phyloP scores from a whole-genome alignment of 1,140 invertebrate species.

The Elysia chlorotica region DNA sequence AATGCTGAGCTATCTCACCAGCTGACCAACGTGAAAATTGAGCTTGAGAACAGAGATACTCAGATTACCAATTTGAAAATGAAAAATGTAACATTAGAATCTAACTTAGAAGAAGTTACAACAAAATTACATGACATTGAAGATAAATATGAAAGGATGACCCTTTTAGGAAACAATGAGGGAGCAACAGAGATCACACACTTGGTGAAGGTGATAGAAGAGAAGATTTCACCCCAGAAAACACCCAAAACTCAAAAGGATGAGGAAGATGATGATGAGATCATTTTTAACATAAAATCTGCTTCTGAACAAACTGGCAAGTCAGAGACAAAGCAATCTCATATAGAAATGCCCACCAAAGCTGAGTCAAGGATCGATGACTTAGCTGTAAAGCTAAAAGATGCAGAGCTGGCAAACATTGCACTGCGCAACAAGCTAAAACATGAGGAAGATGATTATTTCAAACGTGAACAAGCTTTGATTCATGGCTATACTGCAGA shows the following conservation, averaged over 20 bases:
- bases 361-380: neutral
- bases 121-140: no score
- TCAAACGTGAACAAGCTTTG: conserved; percentile 40
- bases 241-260: neutral
- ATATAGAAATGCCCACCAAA: neutral
- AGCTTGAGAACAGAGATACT: neutral
- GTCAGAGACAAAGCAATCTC: neutral
- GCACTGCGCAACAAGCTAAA: conserved; percentile 27
- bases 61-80: conserved; percentile 8
- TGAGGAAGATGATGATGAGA: neutral
- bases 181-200: neutral
- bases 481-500: conserved; percentile 54
- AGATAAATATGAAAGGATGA: no score
- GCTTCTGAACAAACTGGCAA: no score
- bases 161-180: no score
- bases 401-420: conserved; percentile 29
- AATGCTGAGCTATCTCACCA: no score
- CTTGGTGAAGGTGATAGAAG: neutral
- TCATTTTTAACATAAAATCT: neutral
- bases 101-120: no score
- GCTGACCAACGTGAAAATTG: no score
- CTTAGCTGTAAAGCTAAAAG: conserved; percentile 24
- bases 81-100: no score
- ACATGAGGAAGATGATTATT: conserved; percentile 37
- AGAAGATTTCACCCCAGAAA: neutral